Percentiles rank a stretch among this genome's conserved stretches.
Conservation (phyloP, 2,113 vertebrate species). For the Rhabdomys dilectus region DNA sequence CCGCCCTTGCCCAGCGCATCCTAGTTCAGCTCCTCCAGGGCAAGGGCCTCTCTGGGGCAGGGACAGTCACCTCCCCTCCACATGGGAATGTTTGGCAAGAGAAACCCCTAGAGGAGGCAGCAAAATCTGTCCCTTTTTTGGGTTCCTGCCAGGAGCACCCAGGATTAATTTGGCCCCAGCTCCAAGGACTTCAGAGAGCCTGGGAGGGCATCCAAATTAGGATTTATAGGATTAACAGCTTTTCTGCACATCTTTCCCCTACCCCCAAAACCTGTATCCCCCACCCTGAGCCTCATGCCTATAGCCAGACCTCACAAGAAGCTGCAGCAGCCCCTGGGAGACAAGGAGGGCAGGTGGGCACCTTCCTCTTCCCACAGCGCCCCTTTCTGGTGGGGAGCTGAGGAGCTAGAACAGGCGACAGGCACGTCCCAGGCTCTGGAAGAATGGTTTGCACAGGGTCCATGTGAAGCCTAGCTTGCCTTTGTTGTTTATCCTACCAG, state of each 20-base stretch:
- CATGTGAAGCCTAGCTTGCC: neutral
- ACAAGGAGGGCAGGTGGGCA: neutral
- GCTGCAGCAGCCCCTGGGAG: constrained; percentile 40
- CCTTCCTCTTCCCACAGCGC: neutral
- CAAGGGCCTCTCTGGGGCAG: neutral
- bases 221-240: constrained; percentile 86
- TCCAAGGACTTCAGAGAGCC: constrained; percentile 83
- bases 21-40: neutral
- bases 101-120: neutral
- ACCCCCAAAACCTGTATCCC: constrained; percentile 58
- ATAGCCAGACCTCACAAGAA: constrained; percentile 83
- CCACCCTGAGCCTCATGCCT: neutral
- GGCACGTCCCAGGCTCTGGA: neutral
- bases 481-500: neutral
- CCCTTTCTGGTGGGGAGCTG: neutral
- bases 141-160: constrained; percentile 63
- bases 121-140: neutral
- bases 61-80: neutral
- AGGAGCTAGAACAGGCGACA: neutral
- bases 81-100: neutral
- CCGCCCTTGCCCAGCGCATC: neutral
- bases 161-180: constrained; percentile 83
- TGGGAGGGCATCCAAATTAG: constrained; percentile 85
- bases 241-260: constrained; percentile 69
- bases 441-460: neutral